A percentile compares a stretch with the other conserved stretches of the same genome.
Conservation (phyloP, 2,113 vertebrate species). For the Meles meles region DNA sequence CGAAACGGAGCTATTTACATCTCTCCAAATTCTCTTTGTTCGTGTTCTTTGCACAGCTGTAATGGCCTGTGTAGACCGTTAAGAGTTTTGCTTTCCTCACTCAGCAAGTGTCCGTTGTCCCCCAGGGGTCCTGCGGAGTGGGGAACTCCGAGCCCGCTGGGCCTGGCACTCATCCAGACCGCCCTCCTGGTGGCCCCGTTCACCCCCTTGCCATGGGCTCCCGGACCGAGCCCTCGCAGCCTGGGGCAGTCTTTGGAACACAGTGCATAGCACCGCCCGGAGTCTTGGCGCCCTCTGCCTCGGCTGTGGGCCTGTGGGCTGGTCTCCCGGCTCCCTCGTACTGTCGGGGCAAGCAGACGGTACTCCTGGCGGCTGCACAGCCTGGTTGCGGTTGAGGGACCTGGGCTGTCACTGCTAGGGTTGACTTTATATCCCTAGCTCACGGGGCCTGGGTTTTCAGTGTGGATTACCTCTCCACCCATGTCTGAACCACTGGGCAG, state of each 20-base stretch:
- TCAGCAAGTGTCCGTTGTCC: neutral
- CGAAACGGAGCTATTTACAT: neutral
- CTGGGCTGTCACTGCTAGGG: neutral
- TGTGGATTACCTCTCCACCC: rapidly evolving
- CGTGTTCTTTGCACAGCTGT: slow-evolving; percentile 14
- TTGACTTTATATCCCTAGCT: neutral
- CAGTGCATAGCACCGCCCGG: neutral
- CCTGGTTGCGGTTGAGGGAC: no score
- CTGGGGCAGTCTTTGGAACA: no score
- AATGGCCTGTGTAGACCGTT: neutral
- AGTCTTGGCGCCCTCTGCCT: neutral
- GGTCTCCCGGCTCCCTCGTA: neutral
- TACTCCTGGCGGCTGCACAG: neutral
- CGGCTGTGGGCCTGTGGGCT: neutral
- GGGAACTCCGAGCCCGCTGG: neutral
- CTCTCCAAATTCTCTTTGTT: neutral
- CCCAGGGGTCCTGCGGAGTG: neutral
- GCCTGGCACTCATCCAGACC: neutral
- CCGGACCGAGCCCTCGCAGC: neutral
- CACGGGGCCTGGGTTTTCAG: neutral
- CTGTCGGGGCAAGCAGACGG: rapidly evolving
- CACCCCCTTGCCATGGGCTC: neutral
- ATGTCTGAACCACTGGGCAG: neutral
- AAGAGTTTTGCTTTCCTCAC: neutral
- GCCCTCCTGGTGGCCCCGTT: neutral